A percentile compares a stretch with the other conserved stretches of the same genome.
These are phyloP conservation scores for Isaurus tuberculatus DNA, from an alignment of 92 coral and sea anemone genomes.

Conservation along the genomic window DNA sequence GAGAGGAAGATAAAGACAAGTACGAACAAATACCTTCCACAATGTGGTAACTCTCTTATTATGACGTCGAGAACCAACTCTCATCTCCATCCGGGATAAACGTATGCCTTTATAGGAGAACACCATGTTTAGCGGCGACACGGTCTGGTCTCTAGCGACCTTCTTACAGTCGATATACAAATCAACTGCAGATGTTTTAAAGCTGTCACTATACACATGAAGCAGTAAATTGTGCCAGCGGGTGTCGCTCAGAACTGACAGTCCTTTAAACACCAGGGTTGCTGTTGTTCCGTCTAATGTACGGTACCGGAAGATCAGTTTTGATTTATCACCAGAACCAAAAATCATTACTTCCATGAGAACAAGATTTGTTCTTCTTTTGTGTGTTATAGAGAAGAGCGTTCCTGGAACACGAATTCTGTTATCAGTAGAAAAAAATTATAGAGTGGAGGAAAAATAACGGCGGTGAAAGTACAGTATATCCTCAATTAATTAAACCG, in stretches of 20 bases:
- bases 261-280: constrained; percentile 54
- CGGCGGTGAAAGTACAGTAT: neutral
- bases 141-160: constrained; percentile 63
- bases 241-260: constrained; percentile 53
- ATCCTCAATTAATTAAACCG: neutral
- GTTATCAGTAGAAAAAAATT: neutral
- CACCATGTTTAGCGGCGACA: constrained; percentile 68
- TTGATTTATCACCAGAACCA: constrained; percentile 53
- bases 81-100: constrained; percentile 80
- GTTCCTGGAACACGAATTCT: constrained; percentile 36
- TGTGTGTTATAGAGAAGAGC: constrained; percentile 73
- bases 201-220: constrained; percentile 70
- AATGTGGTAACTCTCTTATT: constrained; percentile 45
- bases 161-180: constrained; percentile 83
- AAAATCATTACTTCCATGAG: constrained; percentile 62
- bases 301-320: constrained; percentile 67
- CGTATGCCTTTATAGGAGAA: constrained; percentile 86
- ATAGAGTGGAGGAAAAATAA: neutral
- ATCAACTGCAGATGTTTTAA: constrained; percentile 69
- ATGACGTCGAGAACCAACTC: constrained; percentile 80
- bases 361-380: constrained; percentile 46
- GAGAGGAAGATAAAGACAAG: neutral
- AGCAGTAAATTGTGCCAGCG: constrained; percentile 58
- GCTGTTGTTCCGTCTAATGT: constrained; percentile 62
- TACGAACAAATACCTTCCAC: constrained; percentile 69